A percentile compares a stretch with the other conserved stretches of the same genome.
Evolutionary conservation across 2,888 invertebrate species (phyloP).

Genomic region (Andrena marginata): DNA sequence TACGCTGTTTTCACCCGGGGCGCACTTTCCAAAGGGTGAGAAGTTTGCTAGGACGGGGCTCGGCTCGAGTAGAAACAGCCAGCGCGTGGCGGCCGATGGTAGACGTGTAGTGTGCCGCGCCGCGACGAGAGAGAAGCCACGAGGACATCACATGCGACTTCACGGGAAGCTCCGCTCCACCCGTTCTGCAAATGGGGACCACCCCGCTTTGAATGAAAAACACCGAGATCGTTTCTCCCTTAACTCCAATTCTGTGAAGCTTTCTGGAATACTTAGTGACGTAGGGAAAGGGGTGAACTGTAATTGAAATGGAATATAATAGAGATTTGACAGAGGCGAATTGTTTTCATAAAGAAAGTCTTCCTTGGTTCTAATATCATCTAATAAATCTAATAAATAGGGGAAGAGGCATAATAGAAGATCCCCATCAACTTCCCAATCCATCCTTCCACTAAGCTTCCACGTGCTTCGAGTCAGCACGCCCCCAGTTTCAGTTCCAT

Average conservation of each 20-base stretch:
- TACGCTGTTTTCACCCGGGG: conserved; percentile 43
- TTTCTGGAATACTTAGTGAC: neutral
- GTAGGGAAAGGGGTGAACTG: too few species aligned
- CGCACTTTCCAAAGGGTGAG: conserved; percentile 36
- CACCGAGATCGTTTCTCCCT: conserved; percentile 64
- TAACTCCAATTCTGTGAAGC: conserved; percentile 49
- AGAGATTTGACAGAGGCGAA: neutral
- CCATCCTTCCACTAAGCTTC: too few species aligned
- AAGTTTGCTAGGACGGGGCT: conserved; percentile 35
- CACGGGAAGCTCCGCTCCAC: conserved; percentile 59
- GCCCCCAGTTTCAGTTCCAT: too few species aligned
- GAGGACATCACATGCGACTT: conserved; percentile 64
- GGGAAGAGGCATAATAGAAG: too few species aligned
- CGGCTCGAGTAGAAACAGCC: conserved; percentile 20
- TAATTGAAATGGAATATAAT: neutral
- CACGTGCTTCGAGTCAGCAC: too few species aligned
- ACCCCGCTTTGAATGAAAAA: conserved; percentile 69
- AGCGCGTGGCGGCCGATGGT: conserved; percentile 3
- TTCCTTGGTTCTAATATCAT: too few species aligned
- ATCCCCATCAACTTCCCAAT: too few species aligned
- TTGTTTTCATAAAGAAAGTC: neutral
- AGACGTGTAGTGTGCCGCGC: conserved; percentile 30
- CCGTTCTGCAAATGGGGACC: conserved; percentile 22
- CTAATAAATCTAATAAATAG: too few species aligned
- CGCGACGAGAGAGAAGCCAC: conserved; percentile 13